A percentile compares a stretch with the other conserved stretches of the same genome.
Evolutionary conservation across 2,113 vertebrate species (phyloP).

Genomic region (Helogale parvula): DNA sequence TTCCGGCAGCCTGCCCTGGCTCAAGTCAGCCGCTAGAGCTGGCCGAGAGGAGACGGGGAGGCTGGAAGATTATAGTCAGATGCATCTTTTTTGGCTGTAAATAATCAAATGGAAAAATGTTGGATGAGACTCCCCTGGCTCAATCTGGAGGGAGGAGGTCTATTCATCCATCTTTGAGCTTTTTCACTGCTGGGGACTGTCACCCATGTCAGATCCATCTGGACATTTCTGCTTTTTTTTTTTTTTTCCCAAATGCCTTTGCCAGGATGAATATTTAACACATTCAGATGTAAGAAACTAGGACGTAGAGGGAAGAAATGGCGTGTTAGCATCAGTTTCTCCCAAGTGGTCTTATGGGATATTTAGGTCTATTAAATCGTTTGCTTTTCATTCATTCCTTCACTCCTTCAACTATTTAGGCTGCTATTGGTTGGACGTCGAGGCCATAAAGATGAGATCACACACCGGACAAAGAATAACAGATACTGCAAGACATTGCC

Average conservation of each 20-base stretch:
- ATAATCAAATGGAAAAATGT: conserved; percentile 23
- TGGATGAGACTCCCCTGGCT: conserved; percentile 14
- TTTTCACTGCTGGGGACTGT: conserved; percentile 61
- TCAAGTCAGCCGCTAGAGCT: not conserved
- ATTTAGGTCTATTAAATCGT: not conserved
- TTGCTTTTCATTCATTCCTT: not conserved
- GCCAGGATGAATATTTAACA: conserved; percentile 63
- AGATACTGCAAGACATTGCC: not conserved
- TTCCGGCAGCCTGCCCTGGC: fast-evolving
- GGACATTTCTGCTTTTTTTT: conserved; percentile 36
- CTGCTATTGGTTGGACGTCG: not conserved
- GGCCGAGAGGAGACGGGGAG: fast-evolving
- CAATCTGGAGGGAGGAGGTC: not conserved
- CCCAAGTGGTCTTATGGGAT: not conserved
- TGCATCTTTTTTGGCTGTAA: conserved; percentile 19
- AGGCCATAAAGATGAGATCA: not conserved
- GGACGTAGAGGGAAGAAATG: conserved; percentile 22
- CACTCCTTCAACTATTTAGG: not conserved
- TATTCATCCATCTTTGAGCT: not conserved
- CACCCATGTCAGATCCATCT: conserved; percentile 58
- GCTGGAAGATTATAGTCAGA: not conserved
- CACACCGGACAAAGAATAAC: not conserved
- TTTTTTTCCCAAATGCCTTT: conserved; percentile 22
- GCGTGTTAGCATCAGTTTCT: not conserved
- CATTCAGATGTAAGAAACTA: conserved; percentile 50